Percentiles rank a stretch among this genome's conserved stretches.
phyloP scores from a whole-genome alignment of 2,888 invertebrate species.

The Eutolmus rufibarbis region DNA sequence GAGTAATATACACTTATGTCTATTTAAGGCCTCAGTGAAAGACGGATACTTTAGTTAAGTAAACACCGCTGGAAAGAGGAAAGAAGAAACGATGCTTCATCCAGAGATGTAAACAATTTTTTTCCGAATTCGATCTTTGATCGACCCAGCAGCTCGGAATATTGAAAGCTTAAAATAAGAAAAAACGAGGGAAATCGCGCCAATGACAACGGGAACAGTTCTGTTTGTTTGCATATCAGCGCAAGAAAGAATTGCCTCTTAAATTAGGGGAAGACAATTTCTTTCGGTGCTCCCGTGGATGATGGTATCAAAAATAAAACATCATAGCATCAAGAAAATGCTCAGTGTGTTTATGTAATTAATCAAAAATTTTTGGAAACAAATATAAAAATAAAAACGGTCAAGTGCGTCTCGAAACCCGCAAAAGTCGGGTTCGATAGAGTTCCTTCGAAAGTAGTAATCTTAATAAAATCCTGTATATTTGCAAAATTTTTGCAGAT shows the following conservation, averaged over 20 bases:
- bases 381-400: background rate
- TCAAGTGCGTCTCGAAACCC: too few species aligned
- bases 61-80: conserved; percentile 14
- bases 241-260: background rate
- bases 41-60: conserved; percentile 17
- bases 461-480: too few species aligned
- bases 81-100: conserved; percentile 30
- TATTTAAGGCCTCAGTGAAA: conserved; percentile 26
- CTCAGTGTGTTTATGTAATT: conserved; percentile 6
- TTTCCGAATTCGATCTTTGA: conserved; percentile 12
- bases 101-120: conserved; percentile 18
- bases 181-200: background rate
- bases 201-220: conserved; percentile 10
- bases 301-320: background rate
- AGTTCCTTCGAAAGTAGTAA: too few species aligned
- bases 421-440: too few species aligned
- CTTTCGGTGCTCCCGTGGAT: background rate
- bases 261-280: background rate
- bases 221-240: conserved; percentile 14
- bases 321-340: background rate
- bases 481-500: too few species aligned
- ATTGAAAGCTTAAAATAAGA: background rate
- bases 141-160: background rate
- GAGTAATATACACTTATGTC: conserved; percentile 15
- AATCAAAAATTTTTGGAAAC: background rate